Percentiles rank a stretch among this genome's conserved stretches.
phyloP scores from a whole-genome alignment of 2,888 invertebrate species.

The Lasioglossum leucozonium region DNA sequence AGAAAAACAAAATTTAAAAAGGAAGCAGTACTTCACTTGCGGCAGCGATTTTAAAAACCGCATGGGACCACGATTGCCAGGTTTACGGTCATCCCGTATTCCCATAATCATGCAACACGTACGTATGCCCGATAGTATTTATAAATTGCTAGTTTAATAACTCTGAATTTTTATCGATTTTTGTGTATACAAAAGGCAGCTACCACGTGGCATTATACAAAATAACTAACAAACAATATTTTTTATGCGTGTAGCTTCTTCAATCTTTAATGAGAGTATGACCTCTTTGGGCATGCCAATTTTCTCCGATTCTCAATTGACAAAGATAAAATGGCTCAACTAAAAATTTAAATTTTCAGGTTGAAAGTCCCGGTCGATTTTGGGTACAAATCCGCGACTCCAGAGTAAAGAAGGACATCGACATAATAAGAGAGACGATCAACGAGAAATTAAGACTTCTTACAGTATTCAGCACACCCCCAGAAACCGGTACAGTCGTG shows the following conservation, averaged over 20 bases:
- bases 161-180: not conserved
- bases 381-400: slow-evolving; percentile 88
- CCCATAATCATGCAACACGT: slow-evolving; percentile 87
- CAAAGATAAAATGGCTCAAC: not conserved
- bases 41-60: slow-evolving; percentile 3
- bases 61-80: slow-evolving; percentile 86
- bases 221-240: too few relatives aligned
- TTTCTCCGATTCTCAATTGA: too few relatives aligned
- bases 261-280: too few relatives aligned
- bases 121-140: slow-evolving; percentile 47
- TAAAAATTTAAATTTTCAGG: slow-evolving; percentile 81
- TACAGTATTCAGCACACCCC: slow-evolving; percentile 74
- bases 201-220: too few relatives aligned
- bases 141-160: not conserved
- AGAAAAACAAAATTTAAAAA: slow-evolving; percentile 61
- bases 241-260: too few relatives aligned
- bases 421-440: slow-evolving; percentile 79
- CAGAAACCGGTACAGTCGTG: slow-evolving; percentile 85
- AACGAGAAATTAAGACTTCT: slow-evolving; percentile 62
- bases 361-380: slow-evolving; percentile 88
- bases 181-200: not conserved
- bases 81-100: slow-evolving; percentile 87
- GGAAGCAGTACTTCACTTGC: slow-evolving; percentile 14
- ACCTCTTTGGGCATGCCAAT: too few relatives aligned
- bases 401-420: slow-evolving; percentile 80